A percentile compares a stretch with the other conserved stretches of the same genome.
Conservation (phyloP, 1,140 invertebrate species). For the Drosophila persimilis region DNA sequence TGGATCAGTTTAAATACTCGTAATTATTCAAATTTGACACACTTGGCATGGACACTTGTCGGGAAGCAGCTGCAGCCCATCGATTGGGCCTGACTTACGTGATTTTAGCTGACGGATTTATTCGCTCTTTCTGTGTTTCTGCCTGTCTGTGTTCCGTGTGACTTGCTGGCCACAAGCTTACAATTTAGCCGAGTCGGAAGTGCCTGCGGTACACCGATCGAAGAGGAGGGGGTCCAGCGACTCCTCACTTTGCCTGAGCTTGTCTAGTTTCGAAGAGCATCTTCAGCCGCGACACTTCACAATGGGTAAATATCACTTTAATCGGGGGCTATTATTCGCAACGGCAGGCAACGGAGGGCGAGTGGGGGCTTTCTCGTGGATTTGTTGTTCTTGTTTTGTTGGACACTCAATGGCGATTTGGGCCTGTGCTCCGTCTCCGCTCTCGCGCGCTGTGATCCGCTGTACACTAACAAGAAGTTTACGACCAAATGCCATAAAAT, state of each 20-base stretch:
- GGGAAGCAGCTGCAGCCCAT: background rate
- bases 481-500: conserved; percentile 83
- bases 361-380: conserved; percentile 20
- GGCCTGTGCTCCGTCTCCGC: conserved; percentile 44
- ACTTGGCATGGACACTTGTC: conserved; percentile 11
- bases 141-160: background rate
- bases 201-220: conserved; percentile 19
- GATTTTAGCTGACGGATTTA: conserved; percentile 33
- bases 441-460: conserved; percentile 77
- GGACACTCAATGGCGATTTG: conserved; percentile 21
- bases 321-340: conserved; percentile 24
- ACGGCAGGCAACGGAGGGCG: background rate
- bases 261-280: conserved; percentile 24
- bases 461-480: conserved; percentile 83
- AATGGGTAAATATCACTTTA: conserved; percentile 18
- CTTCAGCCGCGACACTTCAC: conserved; percentile 15
- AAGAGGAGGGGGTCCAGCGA: conserved; percentile 2
- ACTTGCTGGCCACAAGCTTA: conserved; percentile 8
- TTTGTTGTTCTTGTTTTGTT: conserved; percentile 31
- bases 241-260: background rate
- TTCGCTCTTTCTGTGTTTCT: background rate
- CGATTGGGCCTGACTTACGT: conserved; percentile 29
- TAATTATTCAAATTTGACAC: conserved; percentile 46
- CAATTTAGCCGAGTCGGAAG: conserved; percentile 13
- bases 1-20: conserved; percentile 2